A percentile compares a stretch with the other conserved stretches of the same genome.
Conservation (phyloP, 2,113 vertebrate genomes). For the Typhlomys cinereus region DNA sequence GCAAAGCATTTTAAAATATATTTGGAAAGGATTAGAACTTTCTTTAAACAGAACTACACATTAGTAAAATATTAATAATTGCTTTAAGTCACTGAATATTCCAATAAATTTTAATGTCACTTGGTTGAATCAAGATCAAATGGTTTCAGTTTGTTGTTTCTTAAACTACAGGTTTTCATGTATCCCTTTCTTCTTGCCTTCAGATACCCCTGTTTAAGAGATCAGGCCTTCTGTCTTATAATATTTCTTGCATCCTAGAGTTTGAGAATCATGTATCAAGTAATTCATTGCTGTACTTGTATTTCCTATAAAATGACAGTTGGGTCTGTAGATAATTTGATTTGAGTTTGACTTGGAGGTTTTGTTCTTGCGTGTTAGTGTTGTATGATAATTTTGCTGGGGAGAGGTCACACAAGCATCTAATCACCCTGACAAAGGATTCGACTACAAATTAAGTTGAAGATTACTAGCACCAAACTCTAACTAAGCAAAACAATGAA, state of each 20-base stretch:
- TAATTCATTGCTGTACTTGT: neutral
- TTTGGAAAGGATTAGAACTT: neutral
- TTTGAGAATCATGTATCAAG: neutral
- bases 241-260: neutral
- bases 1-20: neutral
- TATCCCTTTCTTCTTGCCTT: neutral
- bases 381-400: no score
- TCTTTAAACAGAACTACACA: neutral
- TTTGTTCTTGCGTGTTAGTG: no score
- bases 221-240: neutral
- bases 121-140: neutral
- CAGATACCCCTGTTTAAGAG: constrained; percentile 4
- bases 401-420: no score
- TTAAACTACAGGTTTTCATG: neutral
- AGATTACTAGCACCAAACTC: no score
- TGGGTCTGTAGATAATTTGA: neutral
- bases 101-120: neutral
- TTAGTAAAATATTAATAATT: neutral
- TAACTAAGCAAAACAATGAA: no score
- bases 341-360: neutral
- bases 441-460: no score
- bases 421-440: no score
- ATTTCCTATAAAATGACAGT: neutral
- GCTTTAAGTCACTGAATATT: neutral
- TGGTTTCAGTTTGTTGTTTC: neutral